Base-by-base conservation (phyloP, 2,888 invertebrate species). In the Calameuta pallipes region DNA sequence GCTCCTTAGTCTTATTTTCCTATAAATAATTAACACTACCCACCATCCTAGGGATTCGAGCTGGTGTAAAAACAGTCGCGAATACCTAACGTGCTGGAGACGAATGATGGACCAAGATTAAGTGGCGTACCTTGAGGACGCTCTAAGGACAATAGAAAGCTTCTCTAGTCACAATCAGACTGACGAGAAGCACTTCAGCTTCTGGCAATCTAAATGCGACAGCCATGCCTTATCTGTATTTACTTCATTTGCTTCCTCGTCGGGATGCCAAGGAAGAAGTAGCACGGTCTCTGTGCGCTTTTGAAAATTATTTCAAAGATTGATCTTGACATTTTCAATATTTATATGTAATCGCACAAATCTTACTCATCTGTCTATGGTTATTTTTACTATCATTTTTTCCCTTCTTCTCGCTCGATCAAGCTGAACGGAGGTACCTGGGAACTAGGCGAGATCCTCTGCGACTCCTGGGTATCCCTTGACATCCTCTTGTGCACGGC, bases 401-500 rank as follows among this genome's bases (percentile, higher is more conserved):
- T 23, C 73, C 2, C 23, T 56, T 56, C 31, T 23, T 71, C 3
- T 77, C 78, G 74, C 35, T 33, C 74, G 13, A 34, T 74, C 12
- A 85, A 89, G 88, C 85, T 89, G 83, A 86, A 91, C 91, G 68
- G 92, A 95, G 96, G 96, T 85, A 94, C 94, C 86, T 99, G 99
- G 99, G 95, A 96, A 88, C 94, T 98, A 71, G 98, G 98, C 70
- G 95, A 97, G 94, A 94, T 97, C 82, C 94, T 98, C 74, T 96
- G 97, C 90, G 96, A 97, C 89, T 95, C 97, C 82, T 98, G 98
- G 98, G 96, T 98, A 83, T 98, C 97, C 86, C 94, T 94, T 92
- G 99, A 99, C 92, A 97, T 99, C 77, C 95, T 98, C 82, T 94
- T 98, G 76, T 98, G 98, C 92, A 98, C 98, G 0, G 97, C 98